A percentile compares a stretch with the other conserved stretches of the same genome.
Conservation (phyloP, 2,113 vertebrate species). For the Hystrix cristata region DNA sequence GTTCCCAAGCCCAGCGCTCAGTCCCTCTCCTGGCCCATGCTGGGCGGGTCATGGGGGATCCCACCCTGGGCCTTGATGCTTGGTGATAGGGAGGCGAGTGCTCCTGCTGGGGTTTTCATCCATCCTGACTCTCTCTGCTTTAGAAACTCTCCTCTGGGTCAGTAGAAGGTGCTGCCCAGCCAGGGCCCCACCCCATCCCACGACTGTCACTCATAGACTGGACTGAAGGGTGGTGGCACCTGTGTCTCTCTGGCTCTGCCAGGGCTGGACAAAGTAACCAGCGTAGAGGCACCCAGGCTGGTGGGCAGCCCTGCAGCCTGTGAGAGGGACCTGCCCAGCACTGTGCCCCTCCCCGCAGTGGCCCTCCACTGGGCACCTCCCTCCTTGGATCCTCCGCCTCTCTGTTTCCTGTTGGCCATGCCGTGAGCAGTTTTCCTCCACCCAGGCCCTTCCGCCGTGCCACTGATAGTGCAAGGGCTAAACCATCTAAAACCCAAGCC, state of each 20-base stretch:
- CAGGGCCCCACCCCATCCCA: accelerated
- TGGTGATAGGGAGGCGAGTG: not conserved
- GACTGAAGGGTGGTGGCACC: too few relatives aligned
- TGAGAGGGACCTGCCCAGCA: not conserved
- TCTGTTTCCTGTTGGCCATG: not conserved
- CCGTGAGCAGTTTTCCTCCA: not conserved
- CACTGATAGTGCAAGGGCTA: not conserved
- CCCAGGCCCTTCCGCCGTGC: not conserved
- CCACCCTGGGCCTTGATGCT: too few relatives aligned
- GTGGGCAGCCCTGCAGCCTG: not conserved
- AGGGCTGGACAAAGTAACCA: not conserved
- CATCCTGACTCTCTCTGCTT: not conserved
- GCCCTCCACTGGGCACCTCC: not conserved
- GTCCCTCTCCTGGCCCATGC: not conserved
- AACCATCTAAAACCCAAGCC: not conserved
- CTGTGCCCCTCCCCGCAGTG: not conserved
- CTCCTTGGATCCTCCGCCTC: not conserved
- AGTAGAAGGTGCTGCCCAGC: not conserved
- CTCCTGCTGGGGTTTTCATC: too few relatives aligned
- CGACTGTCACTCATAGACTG: accelerated
- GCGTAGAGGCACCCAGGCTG: not conserved
- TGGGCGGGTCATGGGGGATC: too few relatives aligned
- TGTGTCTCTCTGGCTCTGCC: not conserved
- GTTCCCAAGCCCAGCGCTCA: too few relatives aligned
- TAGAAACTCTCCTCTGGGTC: not conserved